Evolutionary conservation across 2,113 vertebrate species (phyloP).

Genomic region (Melanocharis versteri): DNA sequence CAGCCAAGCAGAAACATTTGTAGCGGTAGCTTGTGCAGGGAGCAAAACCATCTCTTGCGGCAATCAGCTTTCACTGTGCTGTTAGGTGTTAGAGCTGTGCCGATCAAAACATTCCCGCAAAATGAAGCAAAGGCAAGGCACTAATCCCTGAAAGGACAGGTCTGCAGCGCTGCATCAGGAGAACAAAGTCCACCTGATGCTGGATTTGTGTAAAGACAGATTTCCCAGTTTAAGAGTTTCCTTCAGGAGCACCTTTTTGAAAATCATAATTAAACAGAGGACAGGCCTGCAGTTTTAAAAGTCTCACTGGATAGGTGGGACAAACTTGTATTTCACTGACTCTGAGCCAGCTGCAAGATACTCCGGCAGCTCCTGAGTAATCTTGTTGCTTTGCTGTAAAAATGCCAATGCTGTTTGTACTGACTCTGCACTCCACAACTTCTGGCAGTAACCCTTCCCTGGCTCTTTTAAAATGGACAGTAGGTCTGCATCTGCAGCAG

Average conservation of each 20-base stretch:
- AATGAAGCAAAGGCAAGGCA: not conserved
- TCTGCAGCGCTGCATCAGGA: not conserved
- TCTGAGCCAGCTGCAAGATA: not conserved
- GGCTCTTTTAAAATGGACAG: not conserved
- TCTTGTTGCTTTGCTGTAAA: not conserved
- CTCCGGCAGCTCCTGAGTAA: not conserved
- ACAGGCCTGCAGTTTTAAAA: not conserved
- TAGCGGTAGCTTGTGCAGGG: not conserved
- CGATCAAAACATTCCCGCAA: constrained; percentile 34
- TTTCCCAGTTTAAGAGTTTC: not conserved
- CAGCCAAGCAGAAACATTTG: not conserved
- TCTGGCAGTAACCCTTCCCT: not conserved
- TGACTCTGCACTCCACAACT: not conserved
- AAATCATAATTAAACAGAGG: not conserved
- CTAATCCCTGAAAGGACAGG: not conserved
- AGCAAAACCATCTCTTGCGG: constrained; percentile 10
- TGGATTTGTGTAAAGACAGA: not conserved
- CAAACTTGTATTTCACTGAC: not conserved
- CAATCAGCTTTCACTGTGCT: not conserved
- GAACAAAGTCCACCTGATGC: not conserved
- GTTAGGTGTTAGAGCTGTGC: not conserved
- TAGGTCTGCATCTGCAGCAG: not conserved
- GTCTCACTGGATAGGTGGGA: not conserved
- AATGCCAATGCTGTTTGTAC: not conserved
- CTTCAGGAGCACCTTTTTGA: not conserved